Evolutionary conservation across 2,888 invertebrate species (phyloP).

Genomic region (Eupeodes luniger): DNA sequence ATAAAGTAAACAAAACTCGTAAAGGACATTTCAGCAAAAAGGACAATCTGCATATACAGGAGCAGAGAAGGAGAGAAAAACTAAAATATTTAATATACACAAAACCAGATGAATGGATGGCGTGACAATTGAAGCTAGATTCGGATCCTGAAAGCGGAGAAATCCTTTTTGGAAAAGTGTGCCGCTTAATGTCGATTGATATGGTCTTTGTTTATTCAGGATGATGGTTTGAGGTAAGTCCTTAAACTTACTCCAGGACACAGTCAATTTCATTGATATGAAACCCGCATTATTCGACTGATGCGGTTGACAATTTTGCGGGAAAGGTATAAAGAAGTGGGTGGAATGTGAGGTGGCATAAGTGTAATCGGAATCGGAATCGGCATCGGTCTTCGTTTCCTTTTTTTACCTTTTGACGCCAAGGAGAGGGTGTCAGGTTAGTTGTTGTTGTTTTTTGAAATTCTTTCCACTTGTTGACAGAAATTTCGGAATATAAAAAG

Average conservation of each 20-base stretch:
- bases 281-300: conserved; percentile 26
- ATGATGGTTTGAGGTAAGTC: conserved; percentile 26
- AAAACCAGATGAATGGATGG: conserved; percentile 55
- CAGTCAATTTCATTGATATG: conserved; percentile 42
- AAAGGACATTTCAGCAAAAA: neutral
- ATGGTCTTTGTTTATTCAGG: conserved; percentile 25
- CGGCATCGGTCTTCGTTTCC: conserved; percentile 39
- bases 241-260: conserved; percentile 19
- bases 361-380: conserved; percentile 59
- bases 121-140: conserved; percentile 61
- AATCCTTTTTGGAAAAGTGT: conserved; percentile 50
- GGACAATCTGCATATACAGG: conserved; percentile 59
- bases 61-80: neutral
- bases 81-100: conserved; percentile 4
- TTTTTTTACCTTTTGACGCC: conserved; percentile 46
- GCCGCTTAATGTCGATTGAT: conserved; percentile 8
- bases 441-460: conserved; percentile 32
- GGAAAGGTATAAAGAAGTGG: neutral
- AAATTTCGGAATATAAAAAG: conserved; percentile 43
- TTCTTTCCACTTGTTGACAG: conserved; percentile 71
- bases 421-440: conserved; percentile 34
- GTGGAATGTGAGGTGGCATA: conserved; percentile 57
- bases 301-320: conserved; percentile 7
- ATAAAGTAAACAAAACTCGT: conserved; percentile 64
- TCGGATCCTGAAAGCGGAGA: neutral